Conservation (phyloP, 1,140 invertebrate species). For the Bombus consobrinus region DNA sequence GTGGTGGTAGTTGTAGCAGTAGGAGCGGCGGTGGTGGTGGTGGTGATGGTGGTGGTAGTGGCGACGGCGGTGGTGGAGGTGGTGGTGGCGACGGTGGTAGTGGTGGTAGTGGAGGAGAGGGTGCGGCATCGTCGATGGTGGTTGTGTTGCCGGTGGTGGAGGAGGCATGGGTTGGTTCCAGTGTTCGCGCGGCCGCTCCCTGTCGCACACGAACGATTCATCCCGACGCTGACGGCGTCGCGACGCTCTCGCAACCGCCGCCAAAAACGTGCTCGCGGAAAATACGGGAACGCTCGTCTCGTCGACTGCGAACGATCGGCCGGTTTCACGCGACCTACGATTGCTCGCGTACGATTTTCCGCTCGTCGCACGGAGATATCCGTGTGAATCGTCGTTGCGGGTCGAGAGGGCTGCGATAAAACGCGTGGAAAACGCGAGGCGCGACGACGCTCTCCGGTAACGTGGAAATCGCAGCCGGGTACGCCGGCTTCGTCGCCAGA, state of each 20-base stretch:
- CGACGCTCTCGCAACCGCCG: slow-evolving; percentile 63
- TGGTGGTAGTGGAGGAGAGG: slow-evolving; percentile 51
- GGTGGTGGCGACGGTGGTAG: slow-evolving; percentile 25
- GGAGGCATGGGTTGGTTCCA: slow-evolving; percentile 71
- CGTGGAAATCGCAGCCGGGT: not conserved
- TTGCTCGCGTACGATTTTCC: not conserved
- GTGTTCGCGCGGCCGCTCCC: slow-evolving; percentile 81
- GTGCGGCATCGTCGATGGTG: slow-evolving; percentile 53
- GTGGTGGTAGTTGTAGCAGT: slow-evolving; percentile 43
- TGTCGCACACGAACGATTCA: slow-evolving; percentile 75
- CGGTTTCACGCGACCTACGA: not conserved
- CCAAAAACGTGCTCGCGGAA: slow-evolving; percentile 70
- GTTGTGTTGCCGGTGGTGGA: slow-evolving; percentile 62
- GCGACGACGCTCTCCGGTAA: not conserved
- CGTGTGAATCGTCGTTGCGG: not conserved
- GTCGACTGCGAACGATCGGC: slow-evolving; percentile 26
- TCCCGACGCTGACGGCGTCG: slow-evolving; percentile 66
- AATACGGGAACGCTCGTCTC: slow-evolving; percentile 52
- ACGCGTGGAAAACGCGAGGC: slow-evolving; percentile 1
- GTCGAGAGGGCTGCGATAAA: slow-evolving; percentile 10
- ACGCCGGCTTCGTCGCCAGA: not conserved
- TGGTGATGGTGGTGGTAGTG: slow-evolving; percentile 47
- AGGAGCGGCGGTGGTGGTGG: slow-evolving; percentile 54
- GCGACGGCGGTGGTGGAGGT: slow-evolving; percentile 13
- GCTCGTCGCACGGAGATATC: no score